A percentile compares a stretch with the other conserved stretches of the same genome.
Evolutionary conservation across 2,888 invertebrate species (phyloP).

Genomic region (Dryomyza anilis): DNA sequence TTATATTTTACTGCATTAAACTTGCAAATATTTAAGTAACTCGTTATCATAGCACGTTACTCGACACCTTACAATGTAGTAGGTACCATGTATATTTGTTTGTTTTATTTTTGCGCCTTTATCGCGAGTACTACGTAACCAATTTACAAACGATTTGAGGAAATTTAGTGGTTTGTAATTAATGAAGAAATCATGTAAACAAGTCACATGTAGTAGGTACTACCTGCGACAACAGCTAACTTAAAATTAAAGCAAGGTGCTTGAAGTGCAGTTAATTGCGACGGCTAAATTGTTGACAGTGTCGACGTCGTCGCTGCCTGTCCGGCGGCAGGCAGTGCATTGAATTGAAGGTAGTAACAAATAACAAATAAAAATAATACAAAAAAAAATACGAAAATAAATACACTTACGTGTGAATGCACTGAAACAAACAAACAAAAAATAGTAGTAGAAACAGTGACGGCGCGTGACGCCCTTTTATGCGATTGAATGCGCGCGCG

Average conservation of each 20-base stretch:
- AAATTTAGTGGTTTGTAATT: slow-evolving; percentile 6
- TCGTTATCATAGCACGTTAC: no score
- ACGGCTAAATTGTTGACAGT: slow-evolving; percentile 22
- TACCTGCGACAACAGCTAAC: background rate
- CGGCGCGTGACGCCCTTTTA: slow-evolving; percentile 37
- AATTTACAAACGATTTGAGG: background rate
- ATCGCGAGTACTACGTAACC: no score
- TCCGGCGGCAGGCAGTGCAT: background rate
- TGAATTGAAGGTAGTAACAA: background rate
- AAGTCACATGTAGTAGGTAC: background rate
- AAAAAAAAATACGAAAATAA: slow-evolving; percentile 21
- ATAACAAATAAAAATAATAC: slow-evolving; percentile 5
- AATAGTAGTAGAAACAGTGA: slow-evolving; percentile 20
- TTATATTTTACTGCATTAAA: no score
- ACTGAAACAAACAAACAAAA: background rate
- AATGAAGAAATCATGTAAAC: slow-evolving; percentile 13
- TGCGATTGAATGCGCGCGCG: slow-evolving; percentile 17
- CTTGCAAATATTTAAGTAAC: no score
- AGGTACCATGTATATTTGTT: no score
- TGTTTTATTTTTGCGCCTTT: no score
- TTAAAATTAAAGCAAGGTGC: background rate
- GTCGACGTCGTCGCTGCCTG: background rate
- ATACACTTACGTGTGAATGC: background rate
- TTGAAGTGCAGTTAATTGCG: slow-evolving; percentile 10
- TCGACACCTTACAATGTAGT: no score